phyloP scores from a whole-genome alignment of 2,888 invertebrate genomes.

The Ectemnius continuus region DNA sequence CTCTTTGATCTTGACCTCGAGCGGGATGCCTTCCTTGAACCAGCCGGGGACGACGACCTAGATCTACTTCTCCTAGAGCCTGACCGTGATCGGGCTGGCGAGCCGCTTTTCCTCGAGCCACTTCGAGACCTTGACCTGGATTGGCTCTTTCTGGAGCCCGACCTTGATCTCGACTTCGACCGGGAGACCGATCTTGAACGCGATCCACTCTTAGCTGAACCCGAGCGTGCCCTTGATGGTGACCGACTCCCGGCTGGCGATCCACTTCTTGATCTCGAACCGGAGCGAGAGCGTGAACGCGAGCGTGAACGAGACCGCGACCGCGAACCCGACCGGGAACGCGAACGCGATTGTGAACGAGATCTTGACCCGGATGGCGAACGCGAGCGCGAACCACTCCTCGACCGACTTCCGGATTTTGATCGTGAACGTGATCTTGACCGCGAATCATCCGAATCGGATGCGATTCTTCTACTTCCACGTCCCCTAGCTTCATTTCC shows the following conservation, averaged over 20 bases:
- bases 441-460: slow-evolving; percentile 82
- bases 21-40: slow-evolving; percentile 71
- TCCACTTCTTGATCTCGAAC: slow-evolving; percentile 72
- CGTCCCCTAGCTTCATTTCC: slow-evolving; percentile 79
- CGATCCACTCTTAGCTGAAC: slow-evolving; percentile 72
- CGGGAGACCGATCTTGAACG: slow-evolving; percentile 69
- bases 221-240: slow-evolving; percentile 72
- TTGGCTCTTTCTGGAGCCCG: slow-evolving; percentile 73
- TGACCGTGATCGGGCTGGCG: slow-evolving; percentile 52
- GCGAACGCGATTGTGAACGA: slow-evolving; percentile 70
- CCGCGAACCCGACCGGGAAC: slow-evolving; percentile 73
- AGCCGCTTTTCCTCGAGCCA: slow-evolving; percentile 55
- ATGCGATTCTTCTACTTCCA: slow-evolving; percentile 81
- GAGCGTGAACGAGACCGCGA: slow-evolving; percentile 68
- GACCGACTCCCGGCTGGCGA: slow-evolving; percentile 70
- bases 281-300: slow-evolving; percentile 71
- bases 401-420: slow-evolving; percentile 66
- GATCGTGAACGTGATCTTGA: slow-evolving; percentile 66
- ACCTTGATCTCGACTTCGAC: slow-evolving; percentile 68
- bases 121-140: slow-evolving; percentile 76
- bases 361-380: slow-evolving; percentile 75
- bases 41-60: slow-evolving; percentile 68
- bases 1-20: slow-evolving; percentile 64
- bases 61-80: slow-evolving; percentile 58
- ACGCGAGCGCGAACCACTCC: slow-evolving; percentile 63